Evolutionary conservation across 2,113 vertebrate genomes (phyloP).

Genomic region (Dromas ardeola): DNA sequence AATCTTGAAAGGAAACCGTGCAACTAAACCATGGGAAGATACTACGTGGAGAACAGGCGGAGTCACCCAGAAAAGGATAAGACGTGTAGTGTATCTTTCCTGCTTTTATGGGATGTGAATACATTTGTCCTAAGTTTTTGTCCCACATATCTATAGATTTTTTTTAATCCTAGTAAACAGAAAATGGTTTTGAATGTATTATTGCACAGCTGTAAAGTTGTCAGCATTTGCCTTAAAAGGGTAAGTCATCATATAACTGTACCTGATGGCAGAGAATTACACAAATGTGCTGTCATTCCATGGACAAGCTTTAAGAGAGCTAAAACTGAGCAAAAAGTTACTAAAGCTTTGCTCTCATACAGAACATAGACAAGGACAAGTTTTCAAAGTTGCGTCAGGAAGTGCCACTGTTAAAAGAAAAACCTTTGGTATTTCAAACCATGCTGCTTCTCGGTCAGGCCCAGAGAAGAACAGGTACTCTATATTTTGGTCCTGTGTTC

Average conservation of each 20-base stretch:
- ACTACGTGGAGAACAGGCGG: accelerated
- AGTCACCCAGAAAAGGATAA: background rate
- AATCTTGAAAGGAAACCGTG: background rate
- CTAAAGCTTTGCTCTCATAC: background rate
- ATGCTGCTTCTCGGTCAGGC: background rate
- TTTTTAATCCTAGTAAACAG: background rate
- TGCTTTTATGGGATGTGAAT: accelerated
- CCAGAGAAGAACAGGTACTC: background rate
- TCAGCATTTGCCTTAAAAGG: background rate
- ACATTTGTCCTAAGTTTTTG: background rate
- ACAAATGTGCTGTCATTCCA: background rate
- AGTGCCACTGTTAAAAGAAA: background rate
- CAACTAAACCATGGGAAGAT: background rate
- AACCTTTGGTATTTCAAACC: background rate
- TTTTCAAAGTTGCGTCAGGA: background rate
- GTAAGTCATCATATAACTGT: background rate
- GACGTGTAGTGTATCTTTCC: background rate
- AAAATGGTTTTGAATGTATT: background rate
- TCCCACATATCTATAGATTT: background rate
- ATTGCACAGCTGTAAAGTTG: background rate
- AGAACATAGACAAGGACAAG: background rate
- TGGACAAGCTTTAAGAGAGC: background rate
- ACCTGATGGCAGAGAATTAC: background rate
- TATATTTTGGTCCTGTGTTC: background rate
- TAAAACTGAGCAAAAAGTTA: background rate